Base-by-base conservation (phyloP, 92 coral and sea anemone species). In the Palythoa heliodiscus region DNA sequence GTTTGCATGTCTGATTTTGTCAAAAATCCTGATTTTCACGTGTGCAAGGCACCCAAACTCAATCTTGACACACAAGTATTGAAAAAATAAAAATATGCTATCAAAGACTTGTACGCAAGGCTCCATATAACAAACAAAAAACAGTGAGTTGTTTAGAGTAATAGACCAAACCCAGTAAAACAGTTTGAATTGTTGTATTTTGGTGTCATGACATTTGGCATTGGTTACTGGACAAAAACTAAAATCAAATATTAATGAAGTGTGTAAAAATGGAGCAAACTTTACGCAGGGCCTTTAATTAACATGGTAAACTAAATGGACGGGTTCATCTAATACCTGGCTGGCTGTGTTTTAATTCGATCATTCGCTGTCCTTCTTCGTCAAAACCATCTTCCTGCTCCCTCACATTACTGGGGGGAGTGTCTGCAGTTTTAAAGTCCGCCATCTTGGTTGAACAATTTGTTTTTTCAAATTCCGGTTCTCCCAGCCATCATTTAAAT, bases 291-390 rank as follows among this genome's bases (percentile, higher is more conserved):
- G 73, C 24, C 52, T 57, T 64, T 48, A 80, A 66, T 80, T 80
- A 22, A 47, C 52, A 48, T 80, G 11, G 74, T 50, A 23, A 50
- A 11, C 19, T 50, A 23, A 50, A 11, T 35, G 69, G 23, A 54
- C 52, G 76, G 39, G 15, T 22, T 25, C 19, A 6, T 24, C 74
- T 61, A 78, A 69, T 83, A 94, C 98, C 98, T 90, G 98, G 98
- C 40, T 90, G 89, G 87, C 83, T 94, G 89, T 89, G 93, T 80
- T 85, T 92, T 58, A 94, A 80, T 76, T 94, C 98, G 86, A 94
- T 84, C 98, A 94, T 92, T 61, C 93, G 87, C 71, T 92, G 93
- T 13, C 88, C 91, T 48, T 86, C 91, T 38, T 90, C 93, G 4
- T 86, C 92, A 47, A 88, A 86, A 14, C 87, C 92, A 39, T 80